These are phyloP conservation scores for Pristionchus mayeri DNA, from an alignment of 2,888 invertebrate genomes.

Conservation along the genomic window DNA sequence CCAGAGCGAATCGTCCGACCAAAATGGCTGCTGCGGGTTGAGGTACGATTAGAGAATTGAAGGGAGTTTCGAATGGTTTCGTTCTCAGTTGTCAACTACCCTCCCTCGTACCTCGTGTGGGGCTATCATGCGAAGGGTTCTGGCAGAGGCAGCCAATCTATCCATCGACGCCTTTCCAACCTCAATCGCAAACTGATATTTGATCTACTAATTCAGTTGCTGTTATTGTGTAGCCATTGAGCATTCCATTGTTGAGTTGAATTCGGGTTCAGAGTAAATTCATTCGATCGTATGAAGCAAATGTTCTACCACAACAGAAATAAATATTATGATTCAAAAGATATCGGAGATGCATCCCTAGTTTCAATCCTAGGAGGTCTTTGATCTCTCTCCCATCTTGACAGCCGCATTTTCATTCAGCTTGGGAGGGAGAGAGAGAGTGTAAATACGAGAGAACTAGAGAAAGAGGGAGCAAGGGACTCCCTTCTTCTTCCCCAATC, in stretches of 20 bases:
- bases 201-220: neutral
- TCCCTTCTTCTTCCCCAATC: neutral
- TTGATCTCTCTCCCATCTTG: no score
- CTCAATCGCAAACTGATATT: neutral
- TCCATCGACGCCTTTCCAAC: slow-evolving; percentile 10
- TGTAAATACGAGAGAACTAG: neutral
- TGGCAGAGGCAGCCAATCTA: slow-evolving; percentile 37
- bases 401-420: no score
- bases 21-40: slow-evolving; percentile 21
- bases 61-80: neutral
- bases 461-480: neutral
- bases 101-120: slow-evolving; percentile 44
- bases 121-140: slow-evolving; percentile 14
- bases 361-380: no score
- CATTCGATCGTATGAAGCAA: no score
- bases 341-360: no score
- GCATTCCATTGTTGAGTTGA: neutral
- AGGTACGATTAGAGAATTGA: neutral
- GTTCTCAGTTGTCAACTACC: neutral
- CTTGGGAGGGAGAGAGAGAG: neutral
- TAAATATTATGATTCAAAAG: no score
- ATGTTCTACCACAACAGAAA: no score
- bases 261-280: neutral
- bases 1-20: slow-evolving; percentile 7
- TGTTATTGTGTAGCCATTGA: neutral